phyloP scores from a whole-genome alignment of 2,797 vertebrate genomes.

The Pampus argenteus region DNA sequence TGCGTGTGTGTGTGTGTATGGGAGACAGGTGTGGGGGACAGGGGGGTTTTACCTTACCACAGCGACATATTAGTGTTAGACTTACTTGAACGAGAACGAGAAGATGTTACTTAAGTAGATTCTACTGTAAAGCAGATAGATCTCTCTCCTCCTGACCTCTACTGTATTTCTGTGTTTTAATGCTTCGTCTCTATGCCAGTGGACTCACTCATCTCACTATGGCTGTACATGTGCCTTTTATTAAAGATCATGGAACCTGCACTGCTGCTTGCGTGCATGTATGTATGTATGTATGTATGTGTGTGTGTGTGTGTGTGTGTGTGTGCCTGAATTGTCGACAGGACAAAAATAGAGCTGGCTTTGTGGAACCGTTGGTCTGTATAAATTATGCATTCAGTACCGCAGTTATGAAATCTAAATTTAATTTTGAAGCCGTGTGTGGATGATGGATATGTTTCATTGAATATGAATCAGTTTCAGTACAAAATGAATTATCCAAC shows the following conservation, averaged over 20 bases:
- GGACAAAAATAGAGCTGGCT: slow-evolving; percentile 43
- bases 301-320: not conserved
- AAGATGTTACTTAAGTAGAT: slow-evolving; percentile 78
- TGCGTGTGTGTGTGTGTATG: slow-evolving; percentile 26
- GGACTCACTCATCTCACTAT: slow-evolving; percentile 87
- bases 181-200: slow-evolving; percentile 84
- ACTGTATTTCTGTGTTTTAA: slow-evolving; percentile 85
- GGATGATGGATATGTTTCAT: slow-evolving; percentile 67
- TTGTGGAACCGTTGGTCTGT: slow-evolving; percentile 13
- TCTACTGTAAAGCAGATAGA: slow-evolving; percentile 80
- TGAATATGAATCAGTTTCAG: slow-evolving; percentile 57
- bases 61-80: slow-evolving; percentile 78
- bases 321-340: slow-evolving; percentile 8
- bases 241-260: slow-evolving; percentile 88
- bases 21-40: slow-evolving; percentile 3
- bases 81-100: slow-evolving; percentile 82
- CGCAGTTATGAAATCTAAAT: slow-evolving; percentile 65
- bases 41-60: slow-evolving; percentile 52
- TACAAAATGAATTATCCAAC: slow-evolving; percentile 55
- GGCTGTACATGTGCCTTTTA: slow-evolving; percentile 92
- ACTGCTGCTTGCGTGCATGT: slow-evolving; percentile 24
- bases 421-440: slow-evolving; percentile 49
- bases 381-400: slow-evolving; percentile 60
- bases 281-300: not conserved
- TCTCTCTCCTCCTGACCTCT: slow-evolving; percentile 82